Conservation (phyloP, 2,113 vertebrate species). For the Gymnarchus niloticus region DNA sequence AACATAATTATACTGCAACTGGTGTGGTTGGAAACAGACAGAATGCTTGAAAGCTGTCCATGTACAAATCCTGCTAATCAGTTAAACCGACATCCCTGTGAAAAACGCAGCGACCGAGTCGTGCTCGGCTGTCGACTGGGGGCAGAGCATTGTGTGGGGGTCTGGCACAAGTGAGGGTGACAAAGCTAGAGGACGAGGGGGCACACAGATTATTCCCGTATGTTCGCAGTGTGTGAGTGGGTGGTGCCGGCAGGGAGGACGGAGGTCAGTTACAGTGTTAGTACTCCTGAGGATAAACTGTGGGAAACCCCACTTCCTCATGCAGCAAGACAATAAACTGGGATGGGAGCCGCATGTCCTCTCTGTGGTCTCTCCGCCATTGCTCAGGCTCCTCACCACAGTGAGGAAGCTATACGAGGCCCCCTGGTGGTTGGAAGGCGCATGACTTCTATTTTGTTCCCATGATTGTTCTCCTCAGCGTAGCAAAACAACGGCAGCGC, state of each 20-base stretch:
- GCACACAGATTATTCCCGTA: not conserved
- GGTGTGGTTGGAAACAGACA: not conserved
- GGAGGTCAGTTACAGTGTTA: conserved; percentile 1
- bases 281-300: not conserved
- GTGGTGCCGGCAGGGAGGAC: too few relatives aligned
- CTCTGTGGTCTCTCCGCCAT: not conserved
- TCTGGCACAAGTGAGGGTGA: not conserved
- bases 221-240: not conserved
- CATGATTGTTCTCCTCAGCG: not conserved
- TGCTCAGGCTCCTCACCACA: not conserved
- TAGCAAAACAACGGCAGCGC: not conserved
- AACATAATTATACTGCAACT: not conserved
- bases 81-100: not conserved
- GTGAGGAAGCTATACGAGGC: conserved; percentile 37
- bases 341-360: not conserved
- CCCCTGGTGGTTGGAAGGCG: conserved; percentile 53
- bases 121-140: not conserved
- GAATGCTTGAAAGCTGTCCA: not conserved
- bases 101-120: not conserved
- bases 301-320: not conserved
- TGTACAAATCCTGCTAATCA: not conserved
- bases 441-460: too few relatives aligned
- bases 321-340: not conserved
- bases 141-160: not conserved
- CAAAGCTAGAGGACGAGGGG: not conserved